Evolutionary conservation across 2,888 invertebrate genomes (phyloP), one percentile per base, ranked within the genome.

Genomic region (Acrobeloides nanus): DNA sequence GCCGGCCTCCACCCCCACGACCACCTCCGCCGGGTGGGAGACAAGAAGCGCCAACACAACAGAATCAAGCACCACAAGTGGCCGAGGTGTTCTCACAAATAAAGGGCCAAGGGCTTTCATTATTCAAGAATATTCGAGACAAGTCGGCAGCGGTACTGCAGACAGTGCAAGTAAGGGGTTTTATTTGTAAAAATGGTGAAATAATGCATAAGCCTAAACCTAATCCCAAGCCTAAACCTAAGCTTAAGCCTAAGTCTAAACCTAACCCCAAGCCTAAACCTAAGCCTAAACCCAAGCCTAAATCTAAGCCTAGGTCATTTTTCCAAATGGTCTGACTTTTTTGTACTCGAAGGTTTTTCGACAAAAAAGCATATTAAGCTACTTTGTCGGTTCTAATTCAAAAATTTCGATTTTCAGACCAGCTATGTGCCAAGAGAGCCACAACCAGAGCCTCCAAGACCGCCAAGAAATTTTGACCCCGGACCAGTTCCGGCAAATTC

Each of bases 121-220:
- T 92, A 66, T 80, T 93, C 52, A 89, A 89, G 72, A 92, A 90
- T 73, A 78, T 95, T 24, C 90, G 89, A 75, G 93, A 93, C 72
- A 92, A 90, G 0, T 89, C 92, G 18, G 85, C 84, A 29, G 92
- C 90, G 80, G 89, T 95, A 33, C 90, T 93, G 84, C 89, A 92
- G 75, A 87, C 89, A 29, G 87, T 93, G 58, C 89, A 89, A 75
- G 55, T 55, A 12, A 31, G 50, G 34, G 37, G 17, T 38, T 23
- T 7, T 12, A 5, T n/a, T n/a, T n/a, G n/a, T n/a, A n/a, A n/a
- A n/a, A n/a, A n/a, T n/a, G n/a, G n/a, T n/a, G n/a, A n/a, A n/a
- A n/a, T n/a, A n/a, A n/a, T n/a, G n/a, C n/a, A n/a, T n/a, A n/a
- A n/a, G n/a, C n/a, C n/a, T n/a, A n/a, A n/a, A n/a, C n/a, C n/a